Conservation (phyloP, 2,888 invertebrate genomes). For the Cheilosia grossa region DNA sequence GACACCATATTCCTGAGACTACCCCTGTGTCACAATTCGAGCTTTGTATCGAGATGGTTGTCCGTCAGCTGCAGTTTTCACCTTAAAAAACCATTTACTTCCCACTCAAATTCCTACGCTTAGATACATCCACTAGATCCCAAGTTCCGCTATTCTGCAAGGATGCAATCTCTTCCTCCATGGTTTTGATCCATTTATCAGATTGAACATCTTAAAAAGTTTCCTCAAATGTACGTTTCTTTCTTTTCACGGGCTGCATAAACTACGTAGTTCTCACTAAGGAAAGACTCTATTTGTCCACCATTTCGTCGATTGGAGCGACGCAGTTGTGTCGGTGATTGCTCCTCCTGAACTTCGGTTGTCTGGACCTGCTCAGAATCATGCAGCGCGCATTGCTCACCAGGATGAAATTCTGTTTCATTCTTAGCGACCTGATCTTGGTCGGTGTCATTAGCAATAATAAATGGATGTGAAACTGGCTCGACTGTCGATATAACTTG, state of each 20-base stretch:
- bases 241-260: neutral
- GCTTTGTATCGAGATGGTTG: constrained; percentile 34
- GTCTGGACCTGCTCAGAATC: neutral
- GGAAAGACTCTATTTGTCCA: neutral
- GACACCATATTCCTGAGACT: constrained; percentile 34
- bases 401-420: neutral
- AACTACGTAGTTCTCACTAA: neutral
- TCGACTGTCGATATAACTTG: neutral
- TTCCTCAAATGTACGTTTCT: neutral
- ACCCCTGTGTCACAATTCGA: constrained; percentile 53
- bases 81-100: constrained; percentile 41
- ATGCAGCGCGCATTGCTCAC: neutral
- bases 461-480: neutral
- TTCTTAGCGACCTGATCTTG: neutral
- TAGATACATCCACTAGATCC: neutral
- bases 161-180: neutral
- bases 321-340: neutral
- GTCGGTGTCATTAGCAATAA: neutral
- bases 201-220: too few species aligned
- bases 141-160: neutral
- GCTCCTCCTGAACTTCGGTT: neutral
- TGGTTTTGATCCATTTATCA: neutral
- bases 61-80: constrained; percentile 44
- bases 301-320: neutral
- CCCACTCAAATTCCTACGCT: neutral